These are phyloP conservation scores for Hepsetus odoe DNA, from an alignment of 2,113 vertebrate species.

Conservation along the genomic window DNA sequence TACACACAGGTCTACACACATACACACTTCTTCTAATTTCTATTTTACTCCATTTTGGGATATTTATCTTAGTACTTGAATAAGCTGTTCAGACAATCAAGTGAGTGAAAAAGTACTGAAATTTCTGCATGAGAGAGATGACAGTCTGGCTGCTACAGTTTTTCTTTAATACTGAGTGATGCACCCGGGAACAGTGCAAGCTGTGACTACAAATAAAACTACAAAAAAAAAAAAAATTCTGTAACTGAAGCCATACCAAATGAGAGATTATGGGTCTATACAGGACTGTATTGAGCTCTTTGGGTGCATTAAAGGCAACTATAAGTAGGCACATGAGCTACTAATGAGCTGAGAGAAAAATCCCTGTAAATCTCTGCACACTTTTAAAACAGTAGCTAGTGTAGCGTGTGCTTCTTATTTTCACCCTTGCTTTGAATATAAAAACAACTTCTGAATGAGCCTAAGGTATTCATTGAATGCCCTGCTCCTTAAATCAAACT, in stretches of 20 bases:
- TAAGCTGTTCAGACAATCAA: no score
- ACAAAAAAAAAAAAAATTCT: conserved; percentile 19
- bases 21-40: no score
- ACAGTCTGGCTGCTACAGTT: neutral
- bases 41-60: no score
- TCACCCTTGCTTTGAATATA: neutral
- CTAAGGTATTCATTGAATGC: neutral
- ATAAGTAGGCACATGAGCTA: neutral
- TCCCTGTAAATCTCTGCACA: no score
- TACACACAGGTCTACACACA: no score
- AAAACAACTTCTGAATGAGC: neutral
- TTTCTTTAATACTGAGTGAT: neutral
- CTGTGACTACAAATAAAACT: conserved; percentile 31
- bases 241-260: conserved; percentile 12
- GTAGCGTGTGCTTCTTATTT: neutral
- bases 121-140: no score
- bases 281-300: neutral
- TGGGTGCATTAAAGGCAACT: neutral
- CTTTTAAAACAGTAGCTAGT: conserved; percentile 13
- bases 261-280: conserved; percentile 3
- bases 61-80: no score
- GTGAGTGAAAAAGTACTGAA: no score
- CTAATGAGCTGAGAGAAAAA: neutral
- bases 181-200: neutral
- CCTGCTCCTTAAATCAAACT: conserved; percentile 1